phyloP scores from a whole-genome alignment of 1,140 invertebrate species.

The Panagrolaimus sp. region DNA sequence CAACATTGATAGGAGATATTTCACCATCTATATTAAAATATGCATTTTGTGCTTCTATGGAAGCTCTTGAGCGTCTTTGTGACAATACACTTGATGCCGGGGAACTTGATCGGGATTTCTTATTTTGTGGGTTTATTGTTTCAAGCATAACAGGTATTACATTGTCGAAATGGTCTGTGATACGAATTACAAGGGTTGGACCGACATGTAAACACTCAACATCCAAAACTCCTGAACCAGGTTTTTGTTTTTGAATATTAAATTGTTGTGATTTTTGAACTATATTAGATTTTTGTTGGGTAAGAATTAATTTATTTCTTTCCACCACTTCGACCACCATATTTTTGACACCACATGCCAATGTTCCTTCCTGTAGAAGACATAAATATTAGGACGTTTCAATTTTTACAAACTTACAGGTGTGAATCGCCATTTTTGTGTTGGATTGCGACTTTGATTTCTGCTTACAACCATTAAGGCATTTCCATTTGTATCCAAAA shows the following conservation, averaged over 20 bases:
- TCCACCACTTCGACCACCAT: conserved; percentile 73
- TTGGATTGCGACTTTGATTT: conserved; percentile 74
- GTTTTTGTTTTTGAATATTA: conserved; percentile 67
- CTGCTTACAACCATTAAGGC: conserved; percentile 73
- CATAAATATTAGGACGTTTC: conserved; percentile 2
- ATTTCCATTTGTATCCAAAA: conserved; percentile 78
- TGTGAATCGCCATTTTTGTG: conserved; percentile 86
- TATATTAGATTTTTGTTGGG: not conserved
- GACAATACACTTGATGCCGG: not conserved
- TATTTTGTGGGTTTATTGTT: not conserved
- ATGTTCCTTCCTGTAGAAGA: conserved; percentile 67
- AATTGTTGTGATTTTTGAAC: conserved; percentile 35
- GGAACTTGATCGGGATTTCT: not conserved
- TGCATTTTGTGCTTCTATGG: not conserved
- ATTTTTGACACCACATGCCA: conserved; percentile 74
- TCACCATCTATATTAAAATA: no score
- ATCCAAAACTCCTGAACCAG: conserved; percentile 80
- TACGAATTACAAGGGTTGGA: conserved; percentile 70
- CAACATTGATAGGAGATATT: conserved; percentile 66
- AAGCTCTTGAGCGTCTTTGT: conserved; percentile 1
- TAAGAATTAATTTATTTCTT: not conserved
- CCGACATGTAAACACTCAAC: conserved; percentile 81
- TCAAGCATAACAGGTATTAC: not conserved
- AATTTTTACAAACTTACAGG: conserved; percentile 57
- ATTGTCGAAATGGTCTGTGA: conserved; percentile 39